Percentiles rank a stretch among this genome's conserved stretches.
Evolutionary conservation across 2,113 vertebrate genomes (phyloP).

Genomic region (Ivindomyrus marchei): DNA sequence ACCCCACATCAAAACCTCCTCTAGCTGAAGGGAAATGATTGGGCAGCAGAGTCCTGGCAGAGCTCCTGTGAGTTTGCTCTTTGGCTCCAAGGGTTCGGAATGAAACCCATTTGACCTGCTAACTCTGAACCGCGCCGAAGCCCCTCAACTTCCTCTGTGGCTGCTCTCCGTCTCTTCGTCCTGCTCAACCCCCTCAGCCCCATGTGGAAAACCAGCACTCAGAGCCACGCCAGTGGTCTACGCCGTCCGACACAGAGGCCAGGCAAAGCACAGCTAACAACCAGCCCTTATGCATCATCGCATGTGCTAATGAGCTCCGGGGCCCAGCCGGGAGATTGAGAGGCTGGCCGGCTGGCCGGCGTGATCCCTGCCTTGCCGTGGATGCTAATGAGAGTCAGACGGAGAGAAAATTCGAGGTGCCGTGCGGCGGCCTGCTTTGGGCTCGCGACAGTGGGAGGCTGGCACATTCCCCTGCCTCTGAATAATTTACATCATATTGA

Average conservation of each 20-base stretch:
- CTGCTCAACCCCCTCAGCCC: conserved; percentile 39
- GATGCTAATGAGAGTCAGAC: conserved; percentile 79
- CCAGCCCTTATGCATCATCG: conserved; percentile 99
- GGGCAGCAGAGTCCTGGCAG: conserved; percentile 59
- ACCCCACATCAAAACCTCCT: conserved; percentile 59
- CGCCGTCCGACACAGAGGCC: conserved; percentile 83
- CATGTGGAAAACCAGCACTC: conserved; percentile 43
- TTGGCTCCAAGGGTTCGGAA: conserved; percentile 56
- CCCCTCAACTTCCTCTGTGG: not conserved
- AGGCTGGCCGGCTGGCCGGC: conserved; percentile 79
- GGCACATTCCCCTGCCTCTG: conserved; percentile 78
- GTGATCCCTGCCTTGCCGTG: conserved; percentile 96
- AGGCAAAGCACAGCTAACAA: conserved; percentile 92
- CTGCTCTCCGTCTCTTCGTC: conserved; percentile 36
- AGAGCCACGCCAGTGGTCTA: conserved; percentile 78
- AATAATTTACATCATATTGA: conserved; percentile 97
- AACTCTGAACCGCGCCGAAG: conserved; percentile 48
- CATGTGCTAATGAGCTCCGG: conserved; percentile 99
- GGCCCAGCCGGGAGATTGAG: conserved; percentile 90
- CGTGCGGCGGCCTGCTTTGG: conserved; percentile 85
- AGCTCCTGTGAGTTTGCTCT: conserved; percentile 65
- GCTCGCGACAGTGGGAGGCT: conserved; percentile 82
- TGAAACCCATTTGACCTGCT: conserved; percentile 56
- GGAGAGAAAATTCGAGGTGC: conserved; percentile 16
- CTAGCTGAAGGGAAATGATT: conserved; percentile 48